phyloP scores from a whole-genome alignment of 1,140 invertebrate species.

The Drosophila orena region DNA sequence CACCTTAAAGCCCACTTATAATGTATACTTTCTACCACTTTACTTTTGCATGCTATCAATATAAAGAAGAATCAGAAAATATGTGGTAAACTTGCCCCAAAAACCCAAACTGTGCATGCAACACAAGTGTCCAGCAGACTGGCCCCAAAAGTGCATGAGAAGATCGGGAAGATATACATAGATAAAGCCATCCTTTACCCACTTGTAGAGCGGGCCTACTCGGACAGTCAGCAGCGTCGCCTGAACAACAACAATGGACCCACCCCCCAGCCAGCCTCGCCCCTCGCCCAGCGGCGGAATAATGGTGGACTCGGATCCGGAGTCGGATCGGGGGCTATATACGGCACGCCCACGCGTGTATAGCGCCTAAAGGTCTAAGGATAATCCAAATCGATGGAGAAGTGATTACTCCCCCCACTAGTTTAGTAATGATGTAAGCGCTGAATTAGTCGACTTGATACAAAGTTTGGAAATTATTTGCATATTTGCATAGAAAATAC shows the following conservation, averaged over 20 bases:
- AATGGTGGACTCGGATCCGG: constrained; percentile 44
- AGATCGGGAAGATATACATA: constrained; percentile 36
- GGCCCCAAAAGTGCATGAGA: constrained; percentile 55
- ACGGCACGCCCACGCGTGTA: constrained; percentile 78
- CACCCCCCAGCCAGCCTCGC: constrained; percentile 67
- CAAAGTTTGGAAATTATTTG: constrained; percentile 49
- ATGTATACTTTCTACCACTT: constrained; percentile 35
- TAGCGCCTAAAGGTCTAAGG: constrained; percentile 79
- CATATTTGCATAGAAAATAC: constrained; percentile 61
- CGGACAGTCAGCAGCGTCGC: constrained; percentile 79
- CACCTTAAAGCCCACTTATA: not conserved
- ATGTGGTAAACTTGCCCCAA: constrained; percentile 63
- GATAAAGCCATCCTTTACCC: constrained; percentile 13
- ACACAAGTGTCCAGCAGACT: constrained; percentile 24
- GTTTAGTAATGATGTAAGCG: constrained; percentile 34
- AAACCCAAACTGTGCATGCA: constrained; percentile 55
- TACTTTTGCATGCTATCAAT: constrained; percentile 68
- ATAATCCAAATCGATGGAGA: constrained; percentile 38
- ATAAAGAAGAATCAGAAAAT: constrained; percentile 76
- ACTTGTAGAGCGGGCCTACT: constrained; percentile 79
- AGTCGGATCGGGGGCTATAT: constrained; percentile 51
- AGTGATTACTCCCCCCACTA: constrained; percentile 60
- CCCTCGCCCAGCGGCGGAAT: constrained; percentile 62
- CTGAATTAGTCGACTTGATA: constrained; percentile 52
- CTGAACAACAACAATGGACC: constrained; percentile 74